Evolutionary conservation across 2,888 invertebrate species (phyloP), one percentile per base, ranked within the genome.

Genomic region (Hydropsyche betteni): DNA sequence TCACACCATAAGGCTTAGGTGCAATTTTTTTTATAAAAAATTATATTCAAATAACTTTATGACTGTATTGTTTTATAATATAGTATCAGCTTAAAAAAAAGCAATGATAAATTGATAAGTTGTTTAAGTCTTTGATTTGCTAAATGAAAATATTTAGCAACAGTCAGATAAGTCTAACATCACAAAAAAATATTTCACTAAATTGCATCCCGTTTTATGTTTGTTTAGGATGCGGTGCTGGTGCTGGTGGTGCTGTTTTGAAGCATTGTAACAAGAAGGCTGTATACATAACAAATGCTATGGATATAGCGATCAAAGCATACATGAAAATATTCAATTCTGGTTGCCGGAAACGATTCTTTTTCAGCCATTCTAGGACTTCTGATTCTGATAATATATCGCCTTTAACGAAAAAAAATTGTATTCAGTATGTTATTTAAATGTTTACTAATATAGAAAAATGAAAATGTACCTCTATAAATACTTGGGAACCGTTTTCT

Each of bases 301-400:
- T 88, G 74, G 94, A 92, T 80, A 97, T 90, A 33, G 95, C 95
- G 83, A 95, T 91, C 81, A 96, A 88, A 71, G 94, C 95, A 84
- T 96, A 97, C 96, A 97, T 97, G 84, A 97, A 97, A 80, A 97
- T 91, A 83, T 96, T 97, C 61, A 97, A 86, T 84, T 97, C 97
- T 0, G 97, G 96, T 82, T 96, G 96, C 71, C 96, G 91, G 88
- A 95, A 97, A 80, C 97, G 90, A 84, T 97, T 96, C 86, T 96
- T 97, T 81, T 95, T 91, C 80, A 97, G 87, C 97, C 97, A 97
- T 81, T 96, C 96, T 79, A 97, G 86, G 16, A 97, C 96, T 83
- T 95, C 95, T 5, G 91, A 90, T 85, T 96, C 96, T 70, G 91
- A 91, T 84, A 92, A 90, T 78, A 96, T 85, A 81, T 96, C 94